A percentile compares a stretch with the other conserved stretches of the same genome.
These are phyloP conservation scores for Cartodere bifasciata DNA, from an alignment of 2,888 invertebrate genomes.

Conservation along the genomic window DNA sequence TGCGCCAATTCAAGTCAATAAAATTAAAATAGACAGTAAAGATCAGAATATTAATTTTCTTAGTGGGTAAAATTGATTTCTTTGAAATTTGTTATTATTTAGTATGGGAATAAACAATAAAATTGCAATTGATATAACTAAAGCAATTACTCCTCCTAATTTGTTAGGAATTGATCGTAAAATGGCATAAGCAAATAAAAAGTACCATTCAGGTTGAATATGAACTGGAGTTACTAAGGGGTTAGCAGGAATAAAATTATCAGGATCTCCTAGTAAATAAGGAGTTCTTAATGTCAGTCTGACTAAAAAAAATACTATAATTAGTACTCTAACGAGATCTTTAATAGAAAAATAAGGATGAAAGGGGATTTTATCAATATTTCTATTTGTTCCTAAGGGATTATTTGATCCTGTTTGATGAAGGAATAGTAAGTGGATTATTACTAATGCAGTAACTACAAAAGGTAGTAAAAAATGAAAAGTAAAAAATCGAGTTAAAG, in stretches of 20 bases:
- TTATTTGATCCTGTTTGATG: constrained; percentile 59
- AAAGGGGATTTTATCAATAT: constrained; percentile 56
- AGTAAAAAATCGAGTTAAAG: constrained; percentile 63
- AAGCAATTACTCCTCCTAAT: constrained; percentile 58
- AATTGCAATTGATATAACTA: constrained; percentile 54
- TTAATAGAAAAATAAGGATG: constrained; percentile 53
- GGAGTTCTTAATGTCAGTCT: constrained; percentile 43
- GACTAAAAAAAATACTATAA: constrained; percentile 41
- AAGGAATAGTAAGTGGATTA: constrained; percentile 52
- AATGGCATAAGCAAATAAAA: constrained; percentile 71
- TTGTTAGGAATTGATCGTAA: constrained; percentile 70
- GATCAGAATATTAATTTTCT: constrained; percentile 49
- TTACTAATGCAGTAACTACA: constrained; percentile 45
- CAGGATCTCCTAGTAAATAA: constrained; percentile 52
- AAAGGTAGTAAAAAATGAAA: constrained; percentile 64
- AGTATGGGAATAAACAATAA: constrained; percentile 48
- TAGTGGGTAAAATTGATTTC: constrained; percentile 46
- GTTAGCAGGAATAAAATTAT: constrained; percentile 62
- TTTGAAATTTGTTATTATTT: constrained; percentile 41
- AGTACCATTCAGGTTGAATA: constrained; percentile 79
- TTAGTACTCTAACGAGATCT: constrained; percentile 48
- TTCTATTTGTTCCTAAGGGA: constrained; percentile 50
- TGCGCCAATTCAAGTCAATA: constrained; percentile 62
- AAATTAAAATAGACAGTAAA: constrained; percentile 40
- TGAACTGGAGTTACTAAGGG: constrained; percentile 56